Conservation (phyloP, 1,140 invertebrate genomes). For the Eupristina koningsbergeri region DNA sequence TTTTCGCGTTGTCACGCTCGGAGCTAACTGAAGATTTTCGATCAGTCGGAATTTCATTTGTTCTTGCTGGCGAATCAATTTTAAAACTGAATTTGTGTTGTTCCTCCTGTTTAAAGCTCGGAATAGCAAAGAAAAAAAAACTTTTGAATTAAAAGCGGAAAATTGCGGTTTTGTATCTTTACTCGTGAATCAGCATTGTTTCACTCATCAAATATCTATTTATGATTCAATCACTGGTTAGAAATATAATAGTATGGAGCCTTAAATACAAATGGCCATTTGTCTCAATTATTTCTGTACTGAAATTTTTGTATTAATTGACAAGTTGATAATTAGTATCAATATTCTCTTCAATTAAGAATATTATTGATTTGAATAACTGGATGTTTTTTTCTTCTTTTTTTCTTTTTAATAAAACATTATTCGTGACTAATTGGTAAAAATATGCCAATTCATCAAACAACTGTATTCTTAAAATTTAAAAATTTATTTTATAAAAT, state of each 20-base stretch:
- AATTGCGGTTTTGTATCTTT: no score
- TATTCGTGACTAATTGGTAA: no score
- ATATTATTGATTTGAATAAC: no score
- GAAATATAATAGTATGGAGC: neutral
- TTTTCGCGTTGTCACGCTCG: slow-evolving; percentile 18
- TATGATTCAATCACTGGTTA: neutral
- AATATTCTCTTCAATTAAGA: neutral
- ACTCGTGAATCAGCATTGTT: neutral
- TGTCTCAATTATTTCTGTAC: neutral
- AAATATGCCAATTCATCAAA: no score
- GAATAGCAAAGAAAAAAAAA: neutral
- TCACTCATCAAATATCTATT: no score
- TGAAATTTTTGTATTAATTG: neutral
- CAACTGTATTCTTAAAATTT: no score
- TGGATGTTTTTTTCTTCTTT: no score
- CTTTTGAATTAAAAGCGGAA: neutral
- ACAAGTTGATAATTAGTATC: neutral
- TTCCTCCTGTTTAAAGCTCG: neutral
- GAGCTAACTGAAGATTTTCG: slow-evolving; percentile 1
- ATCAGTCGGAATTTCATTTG: slow-evolving; percentile 35
- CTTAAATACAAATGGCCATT: neutral
- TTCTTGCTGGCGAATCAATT: slow-evolving; percentile 18
- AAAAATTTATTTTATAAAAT: no score
- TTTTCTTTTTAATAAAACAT: no score
- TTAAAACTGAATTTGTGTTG: slow-evolving; percentile 17